phyloP scores from a whole-genome alignment of 2,888 invertebrate species.

The Lapara coniferarum region DNA sequence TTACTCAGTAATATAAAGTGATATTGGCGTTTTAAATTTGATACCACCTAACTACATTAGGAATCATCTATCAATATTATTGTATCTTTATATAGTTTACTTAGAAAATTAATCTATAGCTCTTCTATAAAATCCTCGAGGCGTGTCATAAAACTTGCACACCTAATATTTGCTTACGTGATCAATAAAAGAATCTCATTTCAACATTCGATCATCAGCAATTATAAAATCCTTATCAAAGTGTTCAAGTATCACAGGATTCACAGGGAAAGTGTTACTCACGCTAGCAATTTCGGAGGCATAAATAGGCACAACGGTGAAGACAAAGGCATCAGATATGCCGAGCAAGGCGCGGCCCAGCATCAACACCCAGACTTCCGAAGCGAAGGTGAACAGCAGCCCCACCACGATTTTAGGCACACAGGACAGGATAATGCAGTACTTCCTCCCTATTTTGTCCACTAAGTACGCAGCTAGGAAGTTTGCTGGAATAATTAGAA shows the following conservation, averaged over 20 bases:
- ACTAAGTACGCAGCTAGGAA: constrained; percentile 50
- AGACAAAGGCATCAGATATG: constrained; percentile 44
- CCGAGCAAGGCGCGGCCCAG: constrained; percentile 47
- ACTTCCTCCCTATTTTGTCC: constrained; percentile 53
- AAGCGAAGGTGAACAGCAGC: constrained; percentile 44
- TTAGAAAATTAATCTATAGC: no score
- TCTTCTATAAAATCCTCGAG: no score
- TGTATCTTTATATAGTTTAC: no score
- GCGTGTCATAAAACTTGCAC: no score
- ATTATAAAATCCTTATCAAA: neutral
- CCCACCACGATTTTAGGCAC: constrained; percentile 55
- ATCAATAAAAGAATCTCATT: no score
- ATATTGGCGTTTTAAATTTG: no score
- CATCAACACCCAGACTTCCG: constrained; percentile 51
- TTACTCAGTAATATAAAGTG: no score
- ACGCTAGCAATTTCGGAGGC: constrained; percentile 60
- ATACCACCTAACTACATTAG: no score
- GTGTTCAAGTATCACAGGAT: no score
- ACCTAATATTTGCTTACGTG: no score
- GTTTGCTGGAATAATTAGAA: constrained; percentile 37
- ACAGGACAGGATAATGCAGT: constrained; percentile 50
- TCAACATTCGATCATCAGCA: no score
- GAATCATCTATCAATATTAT: no score
- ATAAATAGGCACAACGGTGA: constrained; percentile 52
- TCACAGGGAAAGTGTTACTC: constrained; percentile 35